A percentile compares a stretch with the other conserved stretches of the same genome.
phyloP scores from a whole-genome alignment of 2,797 vertebrate species.

The Tolypeutes matacus region DNA sequence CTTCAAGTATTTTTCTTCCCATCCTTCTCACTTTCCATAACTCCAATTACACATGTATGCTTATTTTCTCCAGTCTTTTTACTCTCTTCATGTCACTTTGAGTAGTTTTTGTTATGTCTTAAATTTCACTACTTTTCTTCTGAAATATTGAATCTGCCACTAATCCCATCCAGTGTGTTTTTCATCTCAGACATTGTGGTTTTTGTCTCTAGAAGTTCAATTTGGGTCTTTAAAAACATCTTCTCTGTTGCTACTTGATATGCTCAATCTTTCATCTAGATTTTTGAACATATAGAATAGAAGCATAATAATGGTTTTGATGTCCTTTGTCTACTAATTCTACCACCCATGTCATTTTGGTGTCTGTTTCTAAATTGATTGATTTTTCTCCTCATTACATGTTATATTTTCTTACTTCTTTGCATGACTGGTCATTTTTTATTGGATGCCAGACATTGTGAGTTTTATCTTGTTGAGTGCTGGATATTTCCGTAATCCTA shows the following conservation, averaged over 20 bases:
- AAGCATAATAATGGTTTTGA: neutral
- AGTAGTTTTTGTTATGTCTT: neutral
- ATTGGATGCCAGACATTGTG: neutral
- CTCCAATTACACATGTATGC: neutral
- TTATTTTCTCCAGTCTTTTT: neutral
- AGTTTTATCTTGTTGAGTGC: neutral
- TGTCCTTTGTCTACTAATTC: neutral
- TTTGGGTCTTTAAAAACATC: neutral
- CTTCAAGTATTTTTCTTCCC: neutral
- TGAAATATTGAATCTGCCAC: neutral
- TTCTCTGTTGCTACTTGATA: neutral
- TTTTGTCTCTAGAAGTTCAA: slow-evolving; percentile 14
- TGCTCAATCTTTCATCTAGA: neutral
- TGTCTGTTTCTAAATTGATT: neutral
- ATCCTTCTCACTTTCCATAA: neutral
- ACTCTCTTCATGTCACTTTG: neutral
- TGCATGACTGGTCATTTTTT: neutral
- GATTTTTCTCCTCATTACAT: neutral
- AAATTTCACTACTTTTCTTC: neutral
- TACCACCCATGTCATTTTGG: neutral
- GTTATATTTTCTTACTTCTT: neutral
- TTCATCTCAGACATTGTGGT: neutral
- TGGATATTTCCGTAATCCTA: neutral
- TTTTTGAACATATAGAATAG: neutral
- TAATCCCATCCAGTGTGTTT: neutral